Conservation (phyloP, 1,140 invertebrate genomes). For the Mylabris phalerata region DNA sequence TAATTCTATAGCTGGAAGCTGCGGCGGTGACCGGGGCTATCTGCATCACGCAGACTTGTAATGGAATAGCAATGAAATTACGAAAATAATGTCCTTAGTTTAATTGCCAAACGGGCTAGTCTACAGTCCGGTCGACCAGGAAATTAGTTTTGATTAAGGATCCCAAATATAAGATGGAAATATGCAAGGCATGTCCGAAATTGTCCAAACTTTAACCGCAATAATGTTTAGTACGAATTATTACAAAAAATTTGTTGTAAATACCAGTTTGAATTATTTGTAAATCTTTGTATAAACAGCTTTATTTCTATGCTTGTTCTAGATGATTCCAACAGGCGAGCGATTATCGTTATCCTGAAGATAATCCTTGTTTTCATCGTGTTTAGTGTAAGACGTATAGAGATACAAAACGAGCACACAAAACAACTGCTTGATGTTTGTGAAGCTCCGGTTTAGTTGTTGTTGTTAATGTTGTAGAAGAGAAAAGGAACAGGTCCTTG, state of each 20-base stretch:
- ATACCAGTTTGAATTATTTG: too few relatives aligned
- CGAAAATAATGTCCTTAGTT: conserved; percentile 42
- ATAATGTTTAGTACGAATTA: too few relatives aligned
- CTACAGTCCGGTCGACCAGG: conserved; percentile 31
- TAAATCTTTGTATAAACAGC: too few relatives aligned
- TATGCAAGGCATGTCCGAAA: too few relatives aligned
- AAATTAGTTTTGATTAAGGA: conserved; percentile 35
- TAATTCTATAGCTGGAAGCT: conserved; percentile 29
- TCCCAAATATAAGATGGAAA: too few relatives aligned
- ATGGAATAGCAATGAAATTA: conserved; percentile 43
- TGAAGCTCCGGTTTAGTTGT: background rate
- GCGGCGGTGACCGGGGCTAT: conserved; percentile 21
- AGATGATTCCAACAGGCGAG: conserved; percentile 9
- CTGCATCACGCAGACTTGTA: conserved; percentile 40
- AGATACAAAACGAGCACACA: conserved; percentile 19
- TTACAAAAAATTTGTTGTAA: too few relatives aligned
- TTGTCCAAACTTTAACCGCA: too few relatives aligned
- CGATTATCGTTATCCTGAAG: conserved; percentile 29
- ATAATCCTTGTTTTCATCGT: conserved; percentile 28
- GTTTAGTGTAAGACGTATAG: conserved; percentile 23
- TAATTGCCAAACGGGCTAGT: conserved; percentile 36
- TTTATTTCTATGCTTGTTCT: too few relatives aligned
- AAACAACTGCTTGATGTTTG: conserved; percentile 16
- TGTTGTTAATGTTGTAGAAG: background rate
- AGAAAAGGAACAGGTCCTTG: conserved; percentile 29